These are phyloP conservation scores for Folsomia candida DNA, from an alignment of 2,888 invertebrate genomes.

Conservation along the genomic window DNA sequence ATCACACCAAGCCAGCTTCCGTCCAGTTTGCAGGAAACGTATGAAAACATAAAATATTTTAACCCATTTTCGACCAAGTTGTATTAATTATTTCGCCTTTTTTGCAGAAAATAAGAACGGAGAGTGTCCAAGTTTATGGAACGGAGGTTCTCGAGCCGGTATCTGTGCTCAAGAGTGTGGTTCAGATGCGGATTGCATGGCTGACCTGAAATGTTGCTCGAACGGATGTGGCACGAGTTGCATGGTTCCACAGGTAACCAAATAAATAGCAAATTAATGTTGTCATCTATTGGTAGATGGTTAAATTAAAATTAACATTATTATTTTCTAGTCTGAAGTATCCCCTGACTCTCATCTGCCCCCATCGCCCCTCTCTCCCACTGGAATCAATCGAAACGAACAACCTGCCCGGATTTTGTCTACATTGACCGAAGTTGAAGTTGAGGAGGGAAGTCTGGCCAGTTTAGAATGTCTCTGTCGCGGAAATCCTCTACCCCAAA, in stretches of 20 bases:
- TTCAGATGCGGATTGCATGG: constrained; percentile 77
- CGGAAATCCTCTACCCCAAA: constrained; percentile 73
- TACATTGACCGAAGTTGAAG: constrained; percentile 62
- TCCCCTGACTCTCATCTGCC: constrained; percentile 2
- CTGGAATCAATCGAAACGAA: constrained; percentile 7
- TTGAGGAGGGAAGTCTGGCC: constrained; percentile 70
- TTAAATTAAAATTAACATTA: neutral
- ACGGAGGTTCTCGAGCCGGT: constrained; percentile 61
- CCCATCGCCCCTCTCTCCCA: constrained; percentile 49
- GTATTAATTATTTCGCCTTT: constrained; percentile 13
- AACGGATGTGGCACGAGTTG: constrained; percentile 76
- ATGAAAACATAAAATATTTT: constrained; percentile 45
- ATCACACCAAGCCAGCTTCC: too few relatives aligned
- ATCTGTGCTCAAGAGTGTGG: constrained; percentile 70
- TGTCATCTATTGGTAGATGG: neutral
- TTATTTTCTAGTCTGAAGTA: neutral
- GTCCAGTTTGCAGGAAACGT: constrained; percentile 67
- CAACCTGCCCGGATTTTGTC: constrained; percentile 52
- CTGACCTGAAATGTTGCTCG: constrained; percentile 75
- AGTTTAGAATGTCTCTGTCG: constrained; percentile 71
- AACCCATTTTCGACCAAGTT: constrained; percentile 21
- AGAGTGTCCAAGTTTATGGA: constrained; percentile 54
- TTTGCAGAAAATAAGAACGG: constrained; percentile 16
- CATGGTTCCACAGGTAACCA: constrained; percentile 58
- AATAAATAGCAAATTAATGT: too few relatives aligned